phyloP scores from a whole-genome alignment of 2,888 invertebrate species.

The Drosophila dives region DNA sequence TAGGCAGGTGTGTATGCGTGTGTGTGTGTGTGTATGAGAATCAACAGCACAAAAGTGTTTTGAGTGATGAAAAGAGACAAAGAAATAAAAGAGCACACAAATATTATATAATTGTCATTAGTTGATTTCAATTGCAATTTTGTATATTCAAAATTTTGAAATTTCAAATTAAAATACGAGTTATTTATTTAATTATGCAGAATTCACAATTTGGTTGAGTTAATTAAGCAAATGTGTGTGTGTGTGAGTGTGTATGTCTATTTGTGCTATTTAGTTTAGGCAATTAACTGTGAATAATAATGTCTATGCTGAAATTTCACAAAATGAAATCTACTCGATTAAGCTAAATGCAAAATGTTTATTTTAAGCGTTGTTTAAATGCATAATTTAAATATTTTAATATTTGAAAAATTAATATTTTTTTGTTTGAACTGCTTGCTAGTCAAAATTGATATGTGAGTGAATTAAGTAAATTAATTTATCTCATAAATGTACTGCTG shows the following conservation, averaged over 20 bases:
- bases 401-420: no score
- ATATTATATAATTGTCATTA: conserved; percentile 59
- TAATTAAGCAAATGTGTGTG: conserved; percentile 6
- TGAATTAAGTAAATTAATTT: not conserved
- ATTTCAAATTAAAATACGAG: conserved; percentile 6
- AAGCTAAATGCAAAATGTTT: conserved; percentile 7
- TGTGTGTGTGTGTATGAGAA: conserved; percentile 35
- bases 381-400: not conserved
- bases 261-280: conserved; percentile 17
- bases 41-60: conserved; percentile 65
- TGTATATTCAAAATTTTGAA: conserved; percentile 9
- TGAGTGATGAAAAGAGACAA: conserved; percentile 77
- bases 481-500: not conserved
- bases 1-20: conserved; percentile 26
- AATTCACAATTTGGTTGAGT: conserved; percentile 4
- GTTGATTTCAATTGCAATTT: conserved; percentile 50
- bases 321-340: not conserved
- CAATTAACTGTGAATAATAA: conserved; percentile 7
- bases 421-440: not conserved
- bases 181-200: conserved; percentile 2
- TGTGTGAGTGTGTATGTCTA: conserved; percentile 2
- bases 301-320: not conserved
- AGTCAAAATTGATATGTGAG: not conserved
- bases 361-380: not conserved
- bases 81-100: conserved; percentile 74